Evolutionary conservation across 2,113 vertebrate species (phyloP), one percentile per base, ranked within the genome.

Genomic region (Rhombomys opimus): DNA sequence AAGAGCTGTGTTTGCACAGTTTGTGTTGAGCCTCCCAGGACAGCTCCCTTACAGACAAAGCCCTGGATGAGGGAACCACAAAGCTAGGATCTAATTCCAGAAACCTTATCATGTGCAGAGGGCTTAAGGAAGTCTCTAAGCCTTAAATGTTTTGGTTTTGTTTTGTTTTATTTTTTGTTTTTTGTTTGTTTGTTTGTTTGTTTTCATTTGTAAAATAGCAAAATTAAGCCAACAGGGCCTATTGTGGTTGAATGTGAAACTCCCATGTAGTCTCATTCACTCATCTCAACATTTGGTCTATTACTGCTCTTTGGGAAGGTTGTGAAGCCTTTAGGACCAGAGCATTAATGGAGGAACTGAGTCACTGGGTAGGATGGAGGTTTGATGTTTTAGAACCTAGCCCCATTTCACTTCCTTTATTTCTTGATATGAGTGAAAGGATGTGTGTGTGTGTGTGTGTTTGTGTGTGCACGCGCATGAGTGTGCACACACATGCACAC

Each of bases 121-220:
- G 46, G 20, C 38, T 87, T 57, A 67, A 86, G 54, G 18, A 93
- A 81, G 7, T 76, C 30, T 73, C 54, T 65, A 12, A 5, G 0
- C 50, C 54, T 94, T 75, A 20, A 18, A 30, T 30, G 12, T 15
- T 57, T 57, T 57, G 4, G 17, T 35, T 41, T 23, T 63, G 25
- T 9, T 54, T 78, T 30, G 89, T 94, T 63, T 89, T 46, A 5
- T 46, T 41, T 41, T 41, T 41, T 41, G 54, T 78, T 30, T 73
- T 57, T 41, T 20, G 89, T 94, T 63, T 89, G 38, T 59, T 57
- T 89, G 38, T 59, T 57, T 73, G 10, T 63, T 32, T 7, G 54
- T 78, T n/a, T 73, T 63, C 25, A 91, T 94, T 70, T 89, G 41
- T 59, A 87, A 89, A 87, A 75, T 59, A 32, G 82, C 77, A 87